These are phyloP conservation scores for Melanerpes aurifrons DNA, from an alignment of 2,113 vertebrate species.

Conservation along the genomic window DNA sequence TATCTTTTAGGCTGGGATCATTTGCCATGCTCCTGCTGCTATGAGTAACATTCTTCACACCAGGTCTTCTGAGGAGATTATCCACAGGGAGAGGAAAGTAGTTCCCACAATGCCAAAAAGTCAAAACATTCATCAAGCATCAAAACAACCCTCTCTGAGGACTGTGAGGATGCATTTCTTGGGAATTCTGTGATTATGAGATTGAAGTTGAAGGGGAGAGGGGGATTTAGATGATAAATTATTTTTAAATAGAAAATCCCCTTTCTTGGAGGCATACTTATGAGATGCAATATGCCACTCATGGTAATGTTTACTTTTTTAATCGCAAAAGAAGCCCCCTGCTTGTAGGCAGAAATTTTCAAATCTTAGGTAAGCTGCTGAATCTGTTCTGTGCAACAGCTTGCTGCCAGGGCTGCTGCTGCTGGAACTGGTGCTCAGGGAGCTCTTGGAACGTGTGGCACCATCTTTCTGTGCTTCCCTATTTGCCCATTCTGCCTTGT, in stretches of 20 bases:
- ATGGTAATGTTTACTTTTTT: neutral
- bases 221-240: neutral
- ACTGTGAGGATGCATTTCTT: neutral
- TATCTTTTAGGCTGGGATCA: constrained; percentile 22
- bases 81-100: constrained; percentile 28
- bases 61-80: constrained; percentile 39
- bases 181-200: neutral
- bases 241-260: neutral
- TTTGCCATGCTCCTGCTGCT: constrained; percentile 24
- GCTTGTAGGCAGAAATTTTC: neutral
- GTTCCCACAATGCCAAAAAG: neutral
- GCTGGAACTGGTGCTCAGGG: neutral
- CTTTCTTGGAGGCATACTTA: neutral
- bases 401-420: neutral
- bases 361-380: neutral
- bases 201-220: neutral
- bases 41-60: constrained; percentile 29
- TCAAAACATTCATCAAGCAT: constrained; percentile 7
- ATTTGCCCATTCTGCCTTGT: neutral
- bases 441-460: neutral
- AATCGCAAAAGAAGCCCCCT: neutral
- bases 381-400: neutral
- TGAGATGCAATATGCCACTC: neutral
- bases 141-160: neutral
- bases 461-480: neutral